These are phyloP conservation scores for Linnaemya tessellans DNA, from an alignment of 2,888 invertebrate genomes.

Conservation along the genomic window DNA sequence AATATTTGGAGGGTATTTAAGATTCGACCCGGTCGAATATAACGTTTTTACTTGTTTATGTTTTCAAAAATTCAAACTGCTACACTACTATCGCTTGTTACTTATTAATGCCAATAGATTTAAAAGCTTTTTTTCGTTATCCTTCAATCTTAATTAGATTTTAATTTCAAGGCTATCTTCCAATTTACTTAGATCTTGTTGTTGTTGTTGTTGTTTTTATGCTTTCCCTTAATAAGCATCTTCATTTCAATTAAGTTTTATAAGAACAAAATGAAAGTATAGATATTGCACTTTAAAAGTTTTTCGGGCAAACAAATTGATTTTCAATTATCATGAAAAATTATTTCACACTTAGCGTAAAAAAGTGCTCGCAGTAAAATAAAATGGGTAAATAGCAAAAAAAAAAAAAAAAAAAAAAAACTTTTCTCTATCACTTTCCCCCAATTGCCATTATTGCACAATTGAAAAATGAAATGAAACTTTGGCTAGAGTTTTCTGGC, in stretches of 20 bases:
- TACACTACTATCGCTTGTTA: neutral
- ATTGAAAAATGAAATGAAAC: constrained; percentile 62
- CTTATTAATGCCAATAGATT: constrained; percentile 26
- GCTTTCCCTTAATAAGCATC: constrained; percentile 40
- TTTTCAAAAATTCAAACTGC: constrained; percentile 11
- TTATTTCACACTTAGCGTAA: constrained; percentile 62
- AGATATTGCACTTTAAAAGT: constrained; percentile 52
- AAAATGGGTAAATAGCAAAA: constrained; percentile 1
- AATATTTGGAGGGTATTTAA: no score
- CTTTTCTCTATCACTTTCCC: constrained; percentile 64
- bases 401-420: constrained; percentile 24
- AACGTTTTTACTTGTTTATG: no score
- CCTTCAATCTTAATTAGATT: constrained; percentile 51
- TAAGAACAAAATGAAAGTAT: constrained; percentile 27
- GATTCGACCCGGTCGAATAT: no score
- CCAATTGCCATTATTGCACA: constrained; percentile 44
- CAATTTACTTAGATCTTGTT: neutral
- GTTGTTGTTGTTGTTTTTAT: neutral
- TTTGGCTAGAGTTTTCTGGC: constrained; percentile 56
- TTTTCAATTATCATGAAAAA: constrained; percentile 72
- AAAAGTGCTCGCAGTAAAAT: neutral
- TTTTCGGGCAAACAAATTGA: constrained; percentile 70
- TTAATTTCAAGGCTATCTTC: constrained; percentile 52
- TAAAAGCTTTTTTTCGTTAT: constrained; percentile 43
- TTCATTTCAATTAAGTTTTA: constrained; percentile 68